Evolutionary conservation across 2,888 invertebrate species (phyloP), one percentile per base, ranked within the genome.

Genomic region (Megamerina dolium): DNA sequence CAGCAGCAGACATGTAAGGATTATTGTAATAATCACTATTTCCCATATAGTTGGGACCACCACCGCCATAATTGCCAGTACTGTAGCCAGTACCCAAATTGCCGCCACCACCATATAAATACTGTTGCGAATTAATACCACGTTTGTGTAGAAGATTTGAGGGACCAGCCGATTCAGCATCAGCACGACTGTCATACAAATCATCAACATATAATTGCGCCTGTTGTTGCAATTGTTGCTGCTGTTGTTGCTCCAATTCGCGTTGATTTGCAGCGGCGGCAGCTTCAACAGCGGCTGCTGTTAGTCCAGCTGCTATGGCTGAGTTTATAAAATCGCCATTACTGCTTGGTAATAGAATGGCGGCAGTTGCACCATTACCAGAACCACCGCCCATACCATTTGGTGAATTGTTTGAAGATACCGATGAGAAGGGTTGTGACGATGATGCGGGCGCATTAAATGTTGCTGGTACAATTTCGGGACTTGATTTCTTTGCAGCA

Each of bases 141-240:
- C 70, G 65, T 43, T 70, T 70, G 40, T 64, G 64, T 45, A 65
- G 60, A 20, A 60, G 54, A 12, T 63, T 55, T 27, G 59, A 57
- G n/a, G n/a, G n/a, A n/a, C n/a, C n/a, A 41, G 61, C 51, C 26
- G 58, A 57, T 3, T 57, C 43, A 17, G 37, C 56, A 50, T 58
- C 46, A 50, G 46, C 36, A 47, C 21, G 10, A 47, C 53, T 8
- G 42, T 52, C 59, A 41, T 54, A 48, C 17, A 44, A 39, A 45
- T 57, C 43, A 17, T 39, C 56, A 41, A 53, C 59, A 41, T 54
- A 48, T 16, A 44, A 39, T 30, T 44, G 50, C 13, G 47, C 48
- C 37, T 54, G 52, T 39, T 52, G 51, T 18, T 51, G 51, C 14
- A 52, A 51, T 19, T 46, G 47, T 18, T 46, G 45, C 19, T 51